Evolutionary conservation across 2,797 vertebrate species (phyloP), one percentile per base, ranked within the genome.

Genomic region (Siniperca obscura): DNA sequence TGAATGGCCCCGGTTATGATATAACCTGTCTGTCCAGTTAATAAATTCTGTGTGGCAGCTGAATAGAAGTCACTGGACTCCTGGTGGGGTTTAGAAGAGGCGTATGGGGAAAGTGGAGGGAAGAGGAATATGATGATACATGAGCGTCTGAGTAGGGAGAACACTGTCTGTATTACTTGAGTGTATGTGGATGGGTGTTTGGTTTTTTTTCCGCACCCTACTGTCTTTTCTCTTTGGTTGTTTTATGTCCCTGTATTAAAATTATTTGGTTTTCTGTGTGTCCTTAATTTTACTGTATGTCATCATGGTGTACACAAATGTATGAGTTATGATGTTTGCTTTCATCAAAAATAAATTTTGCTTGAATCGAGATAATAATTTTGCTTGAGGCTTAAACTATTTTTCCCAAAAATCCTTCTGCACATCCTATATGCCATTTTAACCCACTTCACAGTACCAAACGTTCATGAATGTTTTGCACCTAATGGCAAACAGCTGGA

Each of bases 11-110:
- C 17, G 52, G 53, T 42, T 16, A 60, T 50, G 25, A 60, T 66
- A 40, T 9, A 52, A 48, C 36, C 7, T 56, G 69, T 22, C n/a
- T 66, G 38, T 25, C 34, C 3, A 52, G n/a, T 48, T 53, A 3
- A 55, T 61, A 34, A 34, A 80, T 42, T 34, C 36, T 36, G 25
- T 46, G 25, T 52, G 36, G 34, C 52, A 42, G 75, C 25, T 65
- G 52, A 21, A 48, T 3, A 21, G 16, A 27, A 57, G 62, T 36
- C 14, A 30, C 12, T 10, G 5, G 14, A 4, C 7, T 66, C 6
- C 36, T 46, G 30, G 34, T 70, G 50, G 38, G 8, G 9, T 53
- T 69, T 3, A 46, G 8, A 46, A 21, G 27, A 42, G 38, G 30
- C 8, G 57, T 22, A 55, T 27, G 59, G 1, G 27, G 34, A 78